Evolutionary conservation across 2,888 invertebrate species (phyloP).

Genomic region (Strigamia maritima): DNA sequence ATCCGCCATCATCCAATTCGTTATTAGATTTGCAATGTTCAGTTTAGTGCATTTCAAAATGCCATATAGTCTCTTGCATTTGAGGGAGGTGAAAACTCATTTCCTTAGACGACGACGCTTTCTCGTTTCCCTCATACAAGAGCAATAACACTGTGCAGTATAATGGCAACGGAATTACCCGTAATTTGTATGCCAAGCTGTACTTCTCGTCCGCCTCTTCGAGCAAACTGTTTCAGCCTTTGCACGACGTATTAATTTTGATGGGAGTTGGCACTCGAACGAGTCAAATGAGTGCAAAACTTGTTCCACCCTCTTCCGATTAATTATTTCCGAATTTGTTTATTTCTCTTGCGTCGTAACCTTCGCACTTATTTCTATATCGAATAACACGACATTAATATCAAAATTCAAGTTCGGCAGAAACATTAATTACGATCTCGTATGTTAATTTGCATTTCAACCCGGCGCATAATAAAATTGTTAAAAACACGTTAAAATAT

Average conservation of each 20-base stretch:
- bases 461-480: background rate
- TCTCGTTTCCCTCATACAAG: slow-evolving; percentile 22
- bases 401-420: background rate
- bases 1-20: slow-evolving; percentile 13
- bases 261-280: slow-evolving; percentile 31
- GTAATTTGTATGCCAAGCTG: slow-evolving; percentile 32
- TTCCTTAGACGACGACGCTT: slow-evolving; percentile 30
- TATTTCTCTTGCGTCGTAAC: slow-evolving; percentile 6
- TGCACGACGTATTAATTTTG: slow-evolving; percentile 34
- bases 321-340: slow-evolving; percentile 18
- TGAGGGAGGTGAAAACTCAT: slow-evolving; percentile 34
- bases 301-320: slow-evolving; percentile 28
- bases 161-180: slow-evolving; percentile 32
- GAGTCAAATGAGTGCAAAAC: slow-evolving; percentile 30
- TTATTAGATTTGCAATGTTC: slow-evolving; percentile 12
- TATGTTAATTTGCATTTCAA: background rate
- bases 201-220: slow-evolving; percentile 34
- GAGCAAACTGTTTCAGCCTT: slow-evolving; percentile 32
- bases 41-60: slow-evolving; percentile 19
- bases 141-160: slow-evolving; percentile 30
- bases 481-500: background rate
- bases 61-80: slow-evolving; percentile 8
- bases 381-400: background rate
- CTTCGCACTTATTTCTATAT: background rate
- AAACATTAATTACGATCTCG: slow-evolving; percentile 1